These are phyloP conservation scores for Tipula helvola DNA, from an alignment of 2,888 invertebrate genomes.

Conservation along the genomic window DNA sequence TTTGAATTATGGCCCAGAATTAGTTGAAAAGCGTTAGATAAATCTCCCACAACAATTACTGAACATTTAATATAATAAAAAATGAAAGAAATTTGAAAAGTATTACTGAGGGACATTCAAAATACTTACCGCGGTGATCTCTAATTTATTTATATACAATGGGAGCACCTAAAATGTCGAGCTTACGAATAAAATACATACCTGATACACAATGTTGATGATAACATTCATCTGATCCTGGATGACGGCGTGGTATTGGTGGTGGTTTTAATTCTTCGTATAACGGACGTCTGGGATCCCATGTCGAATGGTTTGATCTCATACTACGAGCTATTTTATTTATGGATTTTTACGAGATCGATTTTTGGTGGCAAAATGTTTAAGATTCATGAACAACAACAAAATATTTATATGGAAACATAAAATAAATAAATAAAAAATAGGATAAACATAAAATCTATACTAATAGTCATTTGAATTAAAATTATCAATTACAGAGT, in stretches of 20 bases:
- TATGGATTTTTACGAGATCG: constrained; percentile 4
- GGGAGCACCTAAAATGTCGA: neutral
- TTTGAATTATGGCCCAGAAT: neutral
- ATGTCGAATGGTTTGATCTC: constrained; percentile 55
- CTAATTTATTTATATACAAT: neutral
- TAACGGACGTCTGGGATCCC: constrained; percentile 81
- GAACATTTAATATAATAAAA: neutral
- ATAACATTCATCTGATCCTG: constrained; percentile 31
- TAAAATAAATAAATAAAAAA: constrained; percentile 11
- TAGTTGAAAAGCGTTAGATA: neutral
- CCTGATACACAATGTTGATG: constrained; percentile 32
- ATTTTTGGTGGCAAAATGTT: neutral
- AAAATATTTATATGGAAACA: constrained; percentile 6
- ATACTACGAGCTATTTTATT: constrained; percentile 29
- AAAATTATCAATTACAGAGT: neutral
- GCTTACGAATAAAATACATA: constrained; percentile 21
- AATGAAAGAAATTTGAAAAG: neutral
- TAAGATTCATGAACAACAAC: constrained; percentile 9
- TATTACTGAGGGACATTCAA: neutral
- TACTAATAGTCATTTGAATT: neutral
- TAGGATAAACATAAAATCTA: neutral
- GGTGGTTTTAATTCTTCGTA: constrained; percentile 77
- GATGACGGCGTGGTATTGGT: constrained; percentile 38
- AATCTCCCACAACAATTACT: neutral
- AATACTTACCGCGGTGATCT: neutral